phyloP scores from a whole-genome alignment of 2,113 vertebrate genomes.

The Salminus brasiliensis region DNA sequence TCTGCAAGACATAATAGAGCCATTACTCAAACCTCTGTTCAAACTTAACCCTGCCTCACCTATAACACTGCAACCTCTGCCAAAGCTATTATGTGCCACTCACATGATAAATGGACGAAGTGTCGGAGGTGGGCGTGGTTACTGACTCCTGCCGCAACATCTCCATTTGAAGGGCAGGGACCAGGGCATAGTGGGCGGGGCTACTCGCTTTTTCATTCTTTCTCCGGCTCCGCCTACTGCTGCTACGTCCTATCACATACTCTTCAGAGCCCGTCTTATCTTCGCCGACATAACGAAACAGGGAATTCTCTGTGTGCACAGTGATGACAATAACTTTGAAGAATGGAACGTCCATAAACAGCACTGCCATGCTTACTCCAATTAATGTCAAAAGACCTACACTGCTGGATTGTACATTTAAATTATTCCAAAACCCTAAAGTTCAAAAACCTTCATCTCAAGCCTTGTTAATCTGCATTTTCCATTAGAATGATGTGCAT shows the following conservation, averaged over 20 bases:
- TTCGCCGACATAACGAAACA: conserved; percentile 92
- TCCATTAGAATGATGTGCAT: not conserved
- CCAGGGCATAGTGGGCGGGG: conserved; percentile 89
- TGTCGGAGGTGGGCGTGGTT: conserved; percentile 91
- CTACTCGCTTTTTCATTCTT: conserved; percentile 89
- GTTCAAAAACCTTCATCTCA: not conserved
- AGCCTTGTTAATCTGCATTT: not conserved
- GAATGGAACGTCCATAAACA: not conserved
- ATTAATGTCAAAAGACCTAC: not conserved
- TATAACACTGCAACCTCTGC: not conserved
- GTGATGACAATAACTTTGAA: not conserved
- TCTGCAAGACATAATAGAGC: conserved; percentile 73
- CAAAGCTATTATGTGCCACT: conserved; percentile 66
- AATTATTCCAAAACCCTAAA: conserved; percentile 6
- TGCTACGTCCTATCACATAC: conserved; percentile 88
- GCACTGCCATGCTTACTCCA: not conserved
- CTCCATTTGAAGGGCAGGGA: conserved; percentile 94
- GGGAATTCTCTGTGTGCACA: conserved; percentile 85
- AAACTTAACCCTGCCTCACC: not conserved
- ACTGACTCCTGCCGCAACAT: conserved; percentile 87
- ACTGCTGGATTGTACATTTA: not conserved
- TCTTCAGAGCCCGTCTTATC: conserved; percentile 90
- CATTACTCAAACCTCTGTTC: not conserved
- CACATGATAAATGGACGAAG: conserved; percentile 90
- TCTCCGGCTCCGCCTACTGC: conserved; percentile 91